phyloP scores from a whole-genome alignment of 2,888 invertebrate species.

The Caradrina clavipalpis region DNA sequence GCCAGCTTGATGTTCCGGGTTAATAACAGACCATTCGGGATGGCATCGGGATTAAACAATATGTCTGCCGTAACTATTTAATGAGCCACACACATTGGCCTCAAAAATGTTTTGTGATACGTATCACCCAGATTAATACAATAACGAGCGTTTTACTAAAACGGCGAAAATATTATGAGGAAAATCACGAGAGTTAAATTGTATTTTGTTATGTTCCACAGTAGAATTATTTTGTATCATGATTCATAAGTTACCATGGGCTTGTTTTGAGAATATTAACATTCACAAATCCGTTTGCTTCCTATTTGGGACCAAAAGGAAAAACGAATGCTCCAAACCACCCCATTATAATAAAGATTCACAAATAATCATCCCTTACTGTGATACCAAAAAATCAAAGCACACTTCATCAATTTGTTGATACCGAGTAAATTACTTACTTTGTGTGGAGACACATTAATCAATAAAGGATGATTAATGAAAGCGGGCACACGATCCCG shows the following conservation, averaged over 20 bases:
- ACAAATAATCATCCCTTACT: constrained; percentile 8
- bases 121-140: constrained; percentile 41
- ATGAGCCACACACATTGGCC: constrained; percentile 72
- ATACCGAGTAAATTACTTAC: constrained; percentile 83
- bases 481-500: constrained; percentile 81
- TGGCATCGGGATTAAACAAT: constrained; percentile 83
- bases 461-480: constrained; percentile 90
- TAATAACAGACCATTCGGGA: constrained; percentile 82
- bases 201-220: constrained; percentile 14
- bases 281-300: not conserved
- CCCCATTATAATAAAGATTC: constrained; percentile 13
- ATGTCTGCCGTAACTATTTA: constrained; percentile 80
- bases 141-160: constrained; percentile 15
- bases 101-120: constrained; percentile 67
- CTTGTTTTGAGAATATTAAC: constrained; percentile 1
- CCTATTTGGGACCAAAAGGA: not conserved
- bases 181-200: constrained; percentile 37
- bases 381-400: constrained; percentile 75
- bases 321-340: not conserved
- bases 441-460: constrained; percentile 88
- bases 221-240: constrained; percentile 1
- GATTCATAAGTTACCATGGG: not conserved
- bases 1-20: constrained; percentile 78
- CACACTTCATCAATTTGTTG: constrained; percentile 78
- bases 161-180: constrained; percentile 3